phyloP scores from a whole-genome alignment of 2,888 invertebrate genomes.

The Eristalinus aeneus region DNA sequence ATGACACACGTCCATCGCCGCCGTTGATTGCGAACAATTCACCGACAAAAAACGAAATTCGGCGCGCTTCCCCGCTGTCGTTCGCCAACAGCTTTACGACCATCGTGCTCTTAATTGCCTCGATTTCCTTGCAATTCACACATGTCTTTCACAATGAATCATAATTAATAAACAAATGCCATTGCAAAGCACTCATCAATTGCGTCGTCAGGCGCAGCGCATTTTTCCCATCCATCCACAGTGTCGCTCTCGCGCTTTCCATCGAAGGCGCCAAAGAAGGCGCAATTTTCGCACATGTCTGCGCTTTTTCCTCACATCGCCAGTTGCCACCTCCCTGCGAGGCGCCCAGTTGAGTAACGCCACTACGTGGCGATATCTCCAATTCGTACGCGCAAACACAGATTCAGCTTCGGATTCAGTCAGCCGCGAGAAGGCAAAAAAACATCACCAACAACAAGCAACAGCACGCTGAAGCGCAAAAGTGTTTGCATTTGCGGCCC shows the following conservation, averaged over 20 bases:
- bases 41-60: neutral
- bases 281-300: neutral
- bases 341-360: neutral
- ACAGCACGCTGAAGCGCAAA: neutral
- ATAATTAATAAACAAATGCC: conserved; percentile 41
- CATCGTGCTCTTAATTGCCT: neutral
- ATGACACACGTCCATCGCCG: neutral
- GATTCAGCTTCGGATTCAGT: neutral
- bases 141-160: conserved; percentile 44
- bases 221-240: neutral
- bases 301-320: no score
- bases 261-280: neutral
- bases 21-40: neutral
- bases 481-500: neutral
- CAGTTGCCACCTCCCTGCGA: neutral
- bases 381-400: neutral
- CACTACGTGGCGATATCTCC: neutral
- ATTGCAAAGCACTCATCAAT: conserved; percentile 49
- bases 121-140: conserved; percentile 32
- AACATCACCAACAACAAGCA: no score
- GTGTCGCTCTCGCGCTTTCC: neutral
- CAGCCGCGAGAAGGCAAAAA: neutral
- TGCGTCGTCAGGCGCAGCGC: neutral
- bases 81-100: neutral
- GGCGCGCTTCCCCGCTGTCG: neutral